Evolutionary conservation across 2,113 vertebrate species (phyloP), one percentile per base, ranked within the genome.

Genomic region (Genyomyrus donnyi): DNA sequence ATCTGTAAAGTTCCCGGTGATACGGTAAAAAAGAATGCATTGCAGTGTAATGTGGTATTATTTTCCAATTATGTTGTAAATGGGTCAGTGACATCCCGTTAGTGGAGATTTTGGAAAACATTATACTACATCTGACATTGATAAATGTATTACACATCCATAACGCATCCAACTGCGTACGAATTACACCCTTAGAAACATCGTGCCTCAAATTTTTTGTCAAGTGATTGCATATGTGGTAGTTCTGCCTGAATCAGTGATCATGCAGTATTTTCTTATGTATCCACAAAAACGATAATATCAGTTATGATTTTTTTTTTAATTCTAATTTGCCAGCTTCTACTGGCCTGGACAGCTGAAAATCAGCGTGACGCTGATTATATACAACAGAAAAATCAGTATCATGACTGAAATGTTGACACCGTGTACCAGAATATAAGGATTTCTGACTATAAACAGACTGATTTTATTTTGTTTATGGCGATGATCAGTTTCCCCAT

Each of bases 91-190:
- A 87, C 21, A 39, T 87, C 49, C 86, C 52, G 17, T 88, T 88
- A 88, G 39, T 39, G 8, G 62, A 88, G 56, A 58, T 62, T 88
- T 88, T 88, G 87, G 39, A 88, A 66, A 66, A 46, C 56, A 62
- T 88, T 58, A 88, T 35, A 88, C 31, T n/a, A 21, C 86, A 87
- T 53, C 31, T 88, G 87, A 87, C 56, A 66, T 9, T 88, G 35
- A 45, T 88, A 50, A 58, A 88, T 62, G 53, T 56, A 53, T 87
- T 53, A 48, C 31, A 53, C 50, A 53, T 2, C 24, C 15, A 17
- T 42, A 87, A 53, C 3, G 17, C 27, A 9, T 87, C 31, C 85
- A 87, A 50, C 85, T 87, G 85, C 31, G 31, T 56, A 27, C 13
- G 8, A n/a, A 39, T 87, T 48, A 50, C 50, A 50, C n/a, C 85